Evolutionary conservation across 2,113 vertebrate genomes (phyloP).

Genomic region (Nycticebus coucang): DNA sequence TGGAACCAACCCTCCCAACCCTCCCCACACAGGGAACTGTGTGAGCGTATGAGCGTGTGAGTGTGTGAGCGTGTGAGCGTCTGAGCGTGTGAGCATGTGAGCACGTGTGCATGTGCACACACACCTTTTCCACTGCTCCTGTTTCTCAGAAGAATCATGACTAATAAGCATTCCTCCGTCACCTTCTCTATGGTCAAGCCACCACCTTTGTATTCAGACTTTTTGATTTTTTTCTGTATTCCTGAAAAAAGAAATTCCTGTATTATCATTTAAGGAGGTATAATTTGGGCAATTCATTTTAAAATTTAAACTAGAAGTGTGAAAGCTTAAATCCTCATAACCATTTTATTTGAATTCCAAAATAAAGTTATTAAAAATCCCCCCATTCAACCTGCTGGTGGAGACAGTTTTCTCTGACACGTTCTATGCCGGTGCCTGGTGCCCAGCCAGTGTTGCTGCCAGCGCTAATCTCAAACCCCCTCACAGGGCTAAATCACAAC

Average conservation of each 20-base stretch:
- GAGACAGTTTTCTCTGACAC: accelerated
- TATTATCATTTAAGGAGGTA: background rate
- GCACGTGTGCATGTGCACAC: too few species aligned
- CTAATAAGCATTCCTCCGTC: accelerated
- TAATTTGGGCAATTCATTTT: background rate
- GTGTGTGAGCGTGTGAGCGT: background rate
- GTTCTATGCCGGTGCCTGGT: accelerated
- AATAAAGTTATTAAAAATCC: background rate
- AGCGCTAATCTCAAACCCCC: background rate
- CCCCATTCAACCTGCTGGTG: accelerated
- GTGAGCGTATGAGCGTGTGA: background rate
- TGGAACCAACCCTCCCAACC: background rate
- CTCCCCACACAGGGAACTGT: background rate
- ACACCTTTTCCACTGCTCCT: background rate
- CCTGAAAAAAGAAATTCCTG: background rate
- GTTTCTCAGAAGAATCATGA: background rate
- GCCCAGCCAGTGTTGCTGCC: background rate
- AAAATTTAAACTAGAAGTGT: background rate
- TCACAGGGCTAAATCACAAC: background rate
- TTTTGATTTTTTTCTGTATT: background rate
- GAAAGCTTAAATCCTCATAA: background rate
- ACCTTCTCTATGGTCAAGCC: background rate
- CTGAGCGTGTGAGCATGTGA: background rate
- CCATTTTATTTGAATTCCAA: background rate
- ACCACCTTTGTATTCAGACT: background rate